phyloP scores from a whole-genome alignment of 2,888 invertebrate species.

The Formica aserva region DNA sequence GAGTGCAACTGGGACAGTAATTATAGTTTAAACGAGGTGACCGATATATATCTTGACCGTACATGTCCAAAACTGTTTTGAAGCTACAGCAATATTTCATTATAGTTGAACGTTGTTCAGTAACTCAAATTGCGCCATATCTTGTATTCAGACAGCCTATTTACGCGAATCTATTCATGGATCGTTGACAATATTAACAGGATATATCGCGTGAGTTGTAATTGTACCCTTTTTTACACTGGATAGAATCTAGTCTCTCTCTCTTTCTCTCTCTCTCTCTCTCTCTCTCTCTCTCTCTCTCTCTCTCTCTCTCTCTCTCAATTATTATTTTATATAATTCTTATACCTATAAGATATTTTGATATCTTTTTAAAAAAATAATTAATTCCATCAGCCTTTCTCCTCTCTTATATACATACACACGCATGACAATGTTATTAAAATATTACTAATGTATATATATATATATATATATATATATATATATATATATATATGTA shows the following conservation, averaged over 20 bases:
- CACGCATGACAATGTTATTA: neutral
- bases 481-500: neutral
- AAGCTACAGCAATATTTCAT: conserved; percentile 3
- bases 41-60: conserved; percentile 19
- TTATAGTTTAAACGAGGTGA: conserved; percentile 35
- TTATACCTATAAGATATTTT: neutral
- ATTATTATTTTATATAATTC: neutral
- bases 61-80: conserved; percentile 7
- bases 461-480: neutral
- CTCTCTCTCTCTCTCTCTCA: no score
- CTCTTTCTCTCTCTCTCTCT: no score
- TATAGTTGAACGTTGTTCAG: conserved; percentile 18
- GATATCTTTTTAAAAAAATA: neutral
- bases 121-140: conserved; percentile 4
- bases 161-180: neutral
- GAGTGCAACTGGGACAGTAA: conserved; percentile 33
- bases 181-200: neutral
- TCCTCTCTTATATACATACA: neutral
- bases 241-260: neutral
- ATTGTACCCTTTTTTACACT: no score
- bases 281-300: no score
- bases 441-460: neutral
- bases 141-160: neutral
- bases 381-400: neutral
- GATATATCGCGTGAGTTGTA: neutral